These are phyloP conservation scores for Drosophila setosimentum DNA, from an alignment of 2,888 invertebrate genomes.

Conservation along the genomic window DNA sequence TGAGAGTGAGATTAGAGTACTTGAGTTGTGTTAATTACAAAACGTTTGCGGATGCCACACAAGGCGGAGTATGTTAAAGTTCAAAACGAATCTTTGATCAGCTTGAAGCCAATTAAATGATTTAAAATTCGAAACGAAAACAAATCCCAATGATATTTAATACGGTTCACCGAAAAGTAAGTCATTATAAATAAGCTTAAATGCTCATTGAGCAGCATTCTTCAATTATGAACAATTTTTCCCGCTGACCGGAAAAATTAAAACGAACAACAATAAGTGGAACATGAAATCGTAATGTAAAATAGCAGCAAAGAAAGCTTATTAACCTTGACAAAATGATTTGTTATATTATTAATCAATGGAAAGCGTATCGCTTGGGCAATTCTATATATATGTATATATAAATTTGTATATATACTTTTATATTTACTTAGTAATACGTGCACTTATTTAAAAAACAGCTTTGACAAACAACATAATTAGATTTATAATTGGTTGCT, in stretches of 20 bases:
- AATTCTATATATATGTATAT: not conserved
- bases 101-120: not conserved
- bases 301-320: slow-evolving; percentile 14
- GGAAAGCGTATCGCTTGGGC: no score
- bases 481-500: slow-evolving; percentile 3
- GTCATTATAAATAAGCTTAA: not conserved
- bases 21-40: not conserved
- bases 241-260: slow-evolving; percentile 8
- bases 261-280: not conserved
- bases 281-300: not conserved
- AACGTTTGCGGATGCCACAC: not conserved
- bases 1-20: no score
- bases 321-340: slow-evolving; percentile 9
- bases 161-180: not conserved
- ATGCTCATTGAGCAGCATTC: not conserved
- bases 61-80: not conserved
- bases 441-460: not conserved
- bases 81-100: not conserved
- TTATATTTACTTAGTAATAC: not conserved
- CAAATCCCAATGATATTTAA: not conserved
- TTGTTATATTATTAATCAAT: slow-evolving; percentile 5
- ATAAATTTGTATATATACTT: not conserved
- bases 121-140: not conserved
- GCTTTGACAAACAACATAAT: not conserved
- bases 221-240: not conserved